Percentiles rank a stretch among this genome's conserved stretches.
phyloP scores from a whole-genome alignment of 2,113 vertebrate species.

The Salvelinus alpinus region DNA sequence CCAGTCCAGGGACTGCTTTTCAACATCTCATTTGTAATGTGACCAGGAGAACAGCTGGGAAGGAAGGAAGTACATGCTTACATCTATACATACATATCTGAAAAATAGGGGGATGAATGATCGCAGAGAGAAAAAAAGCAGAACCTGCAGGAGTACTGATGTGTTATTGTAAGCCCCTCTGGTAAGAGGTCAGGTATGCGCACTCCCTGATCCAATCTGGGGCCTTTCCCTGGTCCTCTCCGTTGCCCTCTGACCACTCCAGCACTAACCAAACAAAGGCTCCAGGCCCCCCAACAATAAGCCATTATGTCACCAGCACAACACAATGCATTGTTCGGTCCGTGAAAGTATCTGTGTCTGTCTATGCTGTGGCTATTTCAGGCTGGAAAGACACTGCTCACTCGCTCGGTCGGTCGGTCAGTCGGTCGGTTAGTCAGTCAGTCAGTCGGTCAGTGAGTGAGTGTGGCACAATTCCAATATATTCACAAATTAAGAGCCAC shows the following conservation, averaged over 20 bases:
- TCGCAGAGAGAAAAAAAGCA: conserved; percentile 14
- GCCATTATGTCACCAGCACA: conserved; percentile 55
- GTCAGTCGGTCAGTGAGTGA: too few species aligned
- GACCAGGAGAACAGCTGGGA: conserved; percentile 78
- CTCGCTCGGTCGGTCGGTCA: too few species aligned
- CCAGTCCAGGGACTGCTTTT: conserved; percentile 71
- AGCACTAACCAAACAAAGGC: conserved; percentile 71
- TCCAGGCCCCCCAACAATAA: conserved; percentile 68
- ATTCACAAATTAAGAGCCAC: too few species aligned
- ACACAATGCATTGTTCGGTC: conserved; percentile 39
- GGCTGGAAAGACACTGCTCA: neutral
- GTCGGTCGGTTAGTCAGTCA: too few species aligned
- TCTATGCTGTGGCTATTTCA: neutral
- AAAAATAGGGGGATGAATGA: conserved; percentile 24
- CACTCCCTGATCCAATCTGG: conserved; percentile 71
- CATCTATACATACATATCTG: neutral
- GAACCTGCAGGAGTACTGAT: conserved; percentile 62
- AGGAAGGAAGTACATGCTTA: neutral
- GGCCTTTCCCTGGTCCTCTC: conserved; percentile 54
- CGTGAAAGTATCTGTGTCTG: neutral
- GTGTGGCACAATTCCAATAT: neutral
- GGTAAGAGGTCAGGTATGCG: conserved; percentile 55
- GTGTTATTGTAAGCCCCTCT: conserved; percentile 73
- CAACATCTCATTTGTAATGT: conserved; percentile 79
- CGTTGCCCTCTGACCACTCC: conserved; percentile 58